Evolutionary conservation across 2,113 vertebrate species (phyloP), one percentile per base, ranked within the genome.

Genomic region (Ailurus styani): DNA sequence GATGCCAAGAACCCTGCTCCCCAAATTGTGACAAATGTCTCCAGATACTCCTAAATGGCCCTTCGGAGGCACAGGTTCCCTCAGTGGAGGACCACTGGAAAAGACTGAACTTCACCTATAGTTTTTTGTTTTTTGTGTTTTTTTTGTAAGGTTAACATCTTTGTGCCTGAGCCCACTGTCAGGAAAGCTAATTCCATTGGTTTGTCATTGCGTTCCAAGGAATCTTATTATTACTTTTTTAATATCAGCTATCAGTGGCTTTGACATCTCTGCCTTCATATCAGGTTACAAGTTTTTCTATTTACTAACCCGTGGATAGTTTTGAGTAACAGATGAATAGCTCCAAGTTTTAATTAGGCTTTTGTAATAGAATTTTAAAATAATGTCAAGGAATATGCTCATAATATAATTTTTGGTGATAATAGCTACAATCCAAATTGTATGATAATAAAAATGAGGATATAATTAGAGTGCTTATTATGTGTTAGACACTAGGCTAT

Each of bases 311-410:
- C 81, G n/a, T 70, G 27, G 64, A 55, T 64, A 34, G 50, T 94
- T 97, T 94, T 87, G 88, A 73, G n/a, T 73, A 81, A 91, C 40
- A 95, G 78, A 96, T 88, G 1, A 91, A n/a, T n/a, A 86, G 82
- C 7, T 0, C 70, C 34, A 91, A 87, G 77, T 70, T 73, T 83
- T 88, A 90, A 95, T 92, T 98, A 95, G 98, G 70, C 77, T 98
- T 96, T 97, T 97, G 88, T 97, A 97, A 96, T 93, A 91, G 90
- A 94, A 96, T 95, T 98, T 57, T 98, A 91, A 96, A 97, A 96
- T 96, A 97, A 94, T 97, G 95, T 98, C 91, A 94, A 94, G 91
- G 97, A 98, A 94, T 96, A 96, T 92, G 31, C 34, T 97, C n/a
- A 87, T 45, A 47, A 18, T 79, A 9, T 64, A 54, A 77, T 90